Conservation (phyloP, 1,140 invertebrate genomes). For the Leptopilina clavipes region DNA sequence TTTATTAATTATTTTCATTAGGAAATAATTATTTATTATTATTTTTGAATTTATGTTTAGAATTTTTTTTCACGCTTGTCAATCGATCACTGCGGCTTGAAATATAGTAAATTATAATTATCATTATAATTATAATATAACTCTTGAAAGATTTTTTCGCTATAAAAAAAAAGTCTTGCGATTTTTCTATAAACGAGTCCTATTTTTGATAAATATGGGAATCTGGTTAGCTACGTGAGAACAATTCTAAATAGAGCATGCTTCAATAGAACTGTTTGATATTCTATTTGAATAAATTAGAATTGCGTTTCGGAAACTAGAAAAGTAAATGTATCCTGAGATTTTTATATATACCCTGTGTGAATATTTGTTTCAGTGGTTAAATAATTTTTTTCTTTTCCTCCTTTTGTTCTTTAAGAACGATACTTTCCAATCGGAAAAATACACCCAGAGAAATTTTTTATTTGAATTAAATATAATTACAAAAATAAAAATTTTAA, state of each 20-base stretch:
- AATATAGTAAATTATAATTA: no score
- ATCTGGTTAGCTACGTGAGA: not conserved
- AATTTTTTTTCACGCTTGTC: no score
- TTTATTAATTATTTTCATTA: no score
- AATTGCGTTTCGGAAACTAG: not conserved
- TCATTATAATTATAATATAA: no score
- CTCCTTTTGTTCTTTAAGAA: no score
- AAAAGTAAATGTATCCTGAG: not conserved
- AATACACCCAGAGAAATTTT: no score
- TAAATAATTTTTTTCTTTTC: no score
- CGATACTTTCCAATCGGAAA: no score
- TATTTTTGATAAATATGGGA: constrained; percentile 1
- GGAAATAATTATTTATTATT: no score
- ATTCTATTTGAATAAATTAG: constrained; percentile 19
- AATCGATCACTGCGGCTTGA: no score
- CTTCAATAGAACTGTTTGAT: not conserved
- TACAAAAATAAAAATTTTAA: no score
- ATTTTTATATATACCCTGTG: not conserved
- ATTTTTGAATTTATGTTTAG: not conserved
- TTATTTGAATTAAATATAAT: no score
- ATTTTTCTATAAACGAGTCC: constrained; percentile 1
- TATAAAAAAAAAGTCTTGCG: not conserved
- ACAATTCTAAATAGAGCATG: constrained; percentile 7
- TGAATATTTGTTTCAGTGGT: not conserved
- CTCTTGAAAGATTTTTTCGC: not conserved